Evolutionary conservation across 1,140 invertebrate species (phyloP).

Genomic region (Copidosoma floridanum): DNA sequence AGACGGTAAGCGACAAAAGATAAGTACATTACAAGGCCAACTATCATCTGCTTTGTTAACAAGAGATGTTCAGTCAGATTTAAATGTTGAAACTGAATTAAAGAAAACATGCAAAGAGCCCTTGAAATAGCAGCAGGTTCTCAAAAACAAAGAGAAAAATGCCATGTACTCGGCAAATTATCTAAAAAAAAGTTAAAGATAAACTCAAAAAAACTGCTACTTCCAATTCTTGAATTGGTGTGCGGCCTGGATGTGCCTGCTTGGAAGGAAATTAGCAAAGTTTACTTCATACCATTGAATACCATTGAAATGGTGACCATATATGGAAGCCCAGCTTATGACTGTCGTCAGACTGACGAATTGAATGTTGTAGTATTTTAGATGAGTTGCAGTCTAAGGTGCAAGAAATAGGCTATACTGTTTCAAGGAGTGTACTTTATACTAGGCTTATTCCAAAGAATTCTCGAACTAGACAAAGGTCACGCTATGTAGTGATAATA

Average conservation of each 20-base stretch:
- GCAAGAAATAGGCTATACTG: background rate
- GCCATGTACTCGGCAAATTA: background rate
- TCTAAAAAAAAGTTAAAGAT: background rate
- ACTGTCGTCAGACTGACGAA: conserved; percentile 13
- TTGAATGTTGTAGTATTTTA: background rate
- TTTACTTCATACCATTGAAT: background rate
- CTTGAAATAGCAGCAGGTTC: background rate
- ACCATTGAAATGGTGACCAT: background rate
- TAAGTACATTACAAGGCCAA: background rate
- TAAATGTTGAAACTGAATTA: background rate
- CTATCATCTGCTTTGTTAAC: background rate
- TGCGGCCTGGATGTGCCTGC: background rate
- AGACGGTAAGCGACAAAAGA: background rate
- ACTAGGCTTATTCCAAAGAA: conserved; percentile 8
- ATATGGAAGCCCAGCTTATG: conserved; percentile 15
- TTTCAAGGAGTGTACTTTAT: background rate
- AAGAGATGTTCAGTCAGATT: conserved; percentile 1
- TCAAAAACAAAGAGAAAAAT: background rate
- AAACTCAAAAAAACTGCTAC: background rate
- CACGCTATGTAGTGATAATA: conserved; percentile 30
- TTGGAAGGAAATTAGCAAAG: background rate
- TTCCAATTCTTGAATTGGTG: background rate
- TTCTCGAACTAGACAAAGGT: conserved; percentile 27
- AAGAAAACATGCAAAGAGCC: background rate
- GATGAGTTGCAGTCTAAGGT: too few relatives aligned